These are phyloP conservation scores for Ceraclea dissimilis DNA, from an alignment of 2,888 invertebrate species.

Conservation along the genomic window DNA sequence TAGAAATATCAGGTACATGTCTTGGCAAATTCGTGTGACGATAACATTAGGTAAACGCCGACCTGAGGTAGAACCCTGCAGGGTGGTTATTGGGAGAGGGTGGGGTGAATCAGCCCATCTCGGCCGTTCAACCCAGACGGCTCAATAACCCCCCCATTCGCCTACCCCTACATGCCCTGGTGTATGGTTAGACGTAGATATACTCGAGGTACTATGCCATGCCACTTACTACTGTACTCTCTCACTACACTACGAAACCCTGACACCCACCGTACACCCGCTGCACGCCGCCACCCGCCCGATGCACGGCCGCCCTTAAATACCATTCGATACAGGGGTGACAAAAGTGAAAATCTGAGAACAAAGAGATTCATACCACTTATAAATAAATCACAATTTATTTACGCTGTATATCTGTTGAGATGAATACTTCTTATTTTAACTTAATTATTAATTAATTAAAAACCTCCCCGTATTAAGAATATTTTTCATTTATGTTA, in stretches of 20 bases:
- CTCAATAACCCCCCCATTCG: slow-evolving; percentile 26
- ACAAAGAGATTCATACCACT: no score
- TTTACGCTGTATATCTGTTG: no score
- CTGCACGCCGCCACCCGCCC: neutral
- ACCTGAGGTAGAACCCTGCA: neutral
- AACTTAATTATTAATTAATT: no score
- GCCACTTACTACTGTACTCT: neutral
- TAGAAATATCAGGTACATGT: no score
- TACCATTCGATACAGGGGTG: neutral
- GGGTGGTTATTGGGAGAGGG: neutral
- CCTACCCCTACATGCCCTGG: slow-evolving; percentile 14
- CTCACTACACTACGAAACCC: neutral
- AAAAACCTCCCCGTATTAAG: no score
- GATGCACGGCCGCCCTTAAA: slow-evolving; percentile 1
- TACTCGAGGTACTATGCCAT: no score
- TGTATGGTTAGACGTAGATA: no score
- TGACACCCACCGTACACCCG: neutral
- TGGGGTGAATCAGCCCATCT: neutral
- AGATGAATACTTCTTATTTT: no score
- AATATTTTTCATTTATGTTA: no score
- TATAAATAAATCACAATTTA: no score
- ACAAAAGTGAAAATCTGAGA: neutral
- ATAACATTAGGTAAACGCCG: neutral
- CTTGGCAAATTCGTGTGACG: neutral
- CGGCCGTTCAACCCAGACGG: slow-evolving; percentile 27